Evolutionary conservation across 2,797 vertebrate genomes (phyloP), one percentile per base, ranked within the genome.

Genomic region (Sciaenops ocellatus): DNA sequence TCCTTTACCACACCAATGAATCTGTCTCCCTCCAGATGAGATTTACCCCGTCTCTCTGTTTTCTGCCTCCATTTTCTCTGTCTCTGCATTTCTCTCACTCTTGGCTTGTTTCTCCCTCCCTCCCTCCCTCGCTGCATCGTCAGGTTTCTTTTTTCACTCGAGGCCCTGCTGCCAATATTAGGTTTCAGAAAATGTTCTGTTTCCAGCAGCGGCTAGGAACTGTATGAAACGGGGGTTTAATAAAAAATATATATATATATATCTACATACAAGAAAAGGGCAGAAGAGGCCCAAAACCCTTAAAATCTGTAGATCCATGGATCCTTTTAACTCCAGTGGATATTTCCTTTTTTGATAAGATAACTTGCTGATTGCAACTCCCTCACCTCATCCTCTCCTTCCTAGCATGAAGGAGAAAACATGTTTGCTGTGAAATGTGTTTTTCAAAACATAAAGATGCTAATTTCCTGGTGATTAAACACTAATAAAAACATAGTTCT

Each of bases 171-270:
- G 87, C 85, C 74, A 78, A 82, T 91, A 91, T 93, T 85, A 80
- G 83, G 79, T 92, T 91, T 91, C 89, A 88, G 80, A 89, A 90
- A 89, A 82, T 46, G 61, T 69, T 77, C 55, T 84, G 79, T 89
- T 89, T 85, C 83, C 68, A 80, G 46, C 73, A 46, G 73, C 57
- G 20, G 79, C 79, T 3, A 69, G 78, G 70, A 89, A 72, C 76
- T 79, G 85, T 78, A 78, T 83, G 81, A 88, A 89, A 87, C 76
- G 73, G 66, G 73, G 77, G 83, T 89, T 92, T 85, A 90, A 87
- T 86, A 85, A 84, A 54, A 79, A 66, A 64, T 34, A 38, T 38
- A 34, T 34, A 34, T 34, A 34, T 2, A 34, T 38, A 34, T 34
- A 34, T 34, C 8, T 2, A 34, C 1, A 79, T 51, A 87, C 72